Evolutionary conservation across 2,888 invertebrate genomes (phyloP), one percentile per base, ranked within the genome.

Genomic region (Drosophila setosimentum): DNA sequence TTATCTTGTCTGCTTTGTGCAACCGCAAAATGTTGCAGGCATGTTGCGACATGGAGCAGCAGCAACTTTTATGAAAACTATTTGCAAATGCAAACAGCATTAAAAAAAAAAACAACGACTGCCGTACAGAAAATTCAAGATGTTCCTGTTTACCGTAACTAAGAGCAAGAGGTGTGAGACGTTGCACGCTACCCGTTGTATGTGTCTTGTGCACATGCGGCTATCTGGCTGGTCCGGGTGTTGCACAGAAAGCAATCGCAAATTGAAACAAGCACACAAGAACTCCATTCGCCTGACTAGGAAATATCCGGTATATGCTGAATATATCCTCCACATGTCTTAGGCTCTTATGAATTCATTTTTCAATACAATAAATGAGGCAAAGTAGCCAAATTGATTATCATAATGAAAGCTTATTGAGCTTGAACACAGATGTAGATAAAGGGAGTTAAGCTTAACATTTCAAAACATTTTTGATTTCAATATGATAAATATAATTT

Each of bases 231-330:
- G 8, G 16, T 24, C 1, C 16, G 45, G 45, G 27, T 42, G 16
- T 37, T 59, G 42, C 32, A 55, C 63, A 83, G 84, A 69, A 65
- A 83, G 59, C 76, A 59, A 62, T 83, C 71, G 84, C 77, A 90
- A 90, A 90, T 86, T 86, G 82, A 89, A 86, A 86, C 68, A 72
- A 69, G 61, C n/a, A n/a, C n/a, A n/a, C n/a, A n/a, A 33, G 29
- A 21, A 4, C n/a, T 48, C 16, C 5, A 57, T 16, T 21, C 13
- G 13, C 6, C 30, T 18, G 40, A 48, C 42, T 32, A 3, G 6
- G 3, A 27, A 35, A 57, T 53, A 61, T 61, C 30, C 60, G 57
- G 27, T 42, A 32, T 2, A 35, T 33, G n/a, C 24, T 21, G 13
- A 21, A 21, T 13, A 45, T 6, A 11, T 13, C 3, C n/a, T 6